phyloP scores from a whole-genome alignment of 92 coral and sea anemone species.

The Nematostella vectensis region DNA sequence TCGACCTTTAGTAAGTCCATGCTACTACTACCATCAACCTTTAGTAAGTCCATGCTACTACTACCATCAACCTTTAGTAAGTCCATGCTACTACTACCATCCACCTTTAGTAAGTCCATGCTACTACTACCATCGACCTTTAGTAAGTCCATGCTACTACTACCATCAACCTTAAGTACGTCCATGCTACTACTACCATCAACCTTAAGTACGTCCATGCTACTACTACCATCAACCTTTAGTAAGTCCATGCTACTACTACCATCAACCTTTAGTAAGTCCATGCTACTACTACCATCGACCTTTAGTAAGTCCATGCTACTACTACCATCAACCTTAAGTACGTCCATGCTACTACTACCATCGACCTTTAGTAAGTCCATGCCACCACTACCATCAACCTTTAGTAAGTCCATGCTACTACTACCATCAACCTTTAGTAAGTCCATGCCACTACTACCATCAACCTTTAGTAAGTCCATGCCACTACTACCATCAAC shows the following conservation, averaged over 20 bases:
- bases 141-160: too few relatives aligned
- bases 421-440: too few relatives aligned
- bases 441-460: too few relatives aligned
- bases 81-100: conserved; percentile 1
- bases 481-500: too few relatives aligned
- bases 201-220: too few relatives aligned
- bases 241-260: conserved; percentile 60
- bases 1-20: conserved; percentile 25
- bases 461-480: too few relatives aligned
- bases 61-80: conserved; percentile 53
- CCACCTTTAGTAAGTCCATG: conserved; percentile 3
- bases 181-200: too few relatives aligned
- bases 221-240: too few relatives aligned
- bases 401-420: background rate
- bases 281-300: conserved; percentile 49
- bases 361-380: conserved; percentile 7
- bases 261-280: conserved; percentile 40
- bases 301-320: conserved; percentile 40
- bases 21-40: conserved; percentile 60
- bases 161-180: too few relatives aligned
- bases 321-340: conserved; percentile 66
- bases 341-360: conserved; percentile 9
- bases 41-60: conserved; percentile 54
- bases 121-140: background rate
- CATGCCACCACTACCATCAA: background rate